Evolutionary conservation across 2,113 vertebrate species (phyloP).

Genomic region (Elaphurus davidianus): DNA sequence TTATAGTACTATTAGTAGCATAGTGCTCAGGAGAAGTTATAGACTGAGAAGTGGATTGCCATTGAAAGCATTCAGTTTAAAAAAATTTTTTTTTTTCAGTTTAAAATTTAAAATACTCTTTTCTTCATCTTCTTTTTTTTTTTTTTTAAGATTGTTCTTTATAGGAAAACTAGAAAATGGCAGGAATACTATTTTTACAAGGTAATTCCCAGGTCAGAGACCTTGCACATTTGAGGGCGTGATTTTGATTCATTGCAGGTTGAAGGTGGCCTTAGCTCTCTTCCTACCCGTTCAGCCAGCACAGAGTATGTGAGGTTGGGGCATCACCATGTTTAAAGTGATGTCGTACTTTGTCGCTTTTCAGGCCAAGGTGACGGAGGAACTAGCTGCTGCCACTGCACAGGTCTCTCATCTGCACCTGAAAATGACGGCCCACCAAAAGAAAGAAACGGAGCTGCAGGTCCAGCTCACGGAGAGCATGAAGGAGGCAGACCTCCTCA

Average conservation of each 20-base stretch:
- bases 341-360: background rate
- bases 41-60: background rate
- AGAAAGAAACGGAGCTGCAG: constrained; percentile 87
- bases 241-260: background rate
- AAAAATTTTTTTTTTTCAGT: background rate
- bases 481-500: constrained; percentile 84
- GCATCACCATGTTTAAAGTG: background rate
- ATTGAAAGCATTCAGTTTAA: background rate
- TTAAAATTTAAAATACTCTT: background rate
- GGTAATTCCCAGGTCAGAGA: background rate
- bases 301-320: background rate
- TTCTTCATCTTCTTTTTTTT: background rate
- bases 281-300: background rate
- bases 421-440: constrained; percentile 89
- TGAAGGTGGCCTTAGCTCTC: background rate
- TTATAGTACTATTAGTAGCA: background rate
- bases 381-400: constrained; percentile 87
- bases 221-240: background rate
- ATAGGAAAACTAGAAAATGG: background rate
- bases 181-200: background rate
- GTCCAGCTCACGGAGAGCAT: constrained; percentile 83
- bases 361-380: constrained; percentile 91
- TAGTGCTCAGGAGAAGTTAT: background rate
- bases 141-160: background rate
- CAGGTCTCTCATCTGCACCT: constrained; percentile 91